These are phyloP conservation scores for Leucania comma DNA, from an alignment of 2,888 invertebrate genomes.

Conservation along the genomic window DNA sequence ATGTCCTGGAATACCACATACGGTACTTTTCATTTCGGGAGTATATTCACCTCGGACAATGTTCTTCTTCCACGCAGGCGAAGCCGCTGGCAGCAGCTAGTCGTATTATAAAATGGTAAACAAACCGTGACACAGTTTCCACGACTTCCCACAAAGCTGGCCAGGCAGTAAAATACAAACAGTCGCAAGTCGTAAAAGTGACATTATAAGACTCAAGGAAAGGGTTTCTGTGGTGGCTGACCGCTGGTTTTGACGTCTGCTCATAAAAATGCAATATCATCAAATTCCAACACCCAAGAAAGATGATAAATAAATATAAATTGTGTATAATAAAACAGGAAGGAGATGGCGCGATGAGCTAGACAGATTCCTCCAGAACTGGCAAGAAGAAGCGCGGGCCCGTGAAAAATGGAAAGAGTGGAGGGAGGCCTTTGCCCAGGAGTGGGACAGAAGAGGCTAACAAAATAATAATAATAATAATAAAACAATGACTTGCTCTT, in stretches of 20 bases:
- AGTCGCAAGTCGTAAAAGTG: constrained; percentile 16
- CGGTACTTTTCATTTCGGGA: too few species aligned
- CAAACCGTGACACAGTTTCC: constrained; percentile 12
- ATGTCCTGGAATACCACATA: too few species aligned
- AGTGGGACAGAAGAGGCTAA: too few species aligned
- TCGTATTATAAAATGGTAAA: constrained; percentile 1
- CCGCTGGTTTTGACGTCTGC: background rate
- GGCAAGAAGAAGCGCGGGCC: too few species aligned
- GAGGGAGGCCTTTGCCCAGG: too few species aligned
- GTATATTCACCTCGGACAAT: too few species aligned
- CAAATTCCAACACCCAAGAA: background rate
- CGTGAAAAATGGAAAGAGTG: too few species aligned
- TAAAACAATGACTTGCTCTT: background rate
- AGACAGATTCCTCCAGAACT: too few species aligned
- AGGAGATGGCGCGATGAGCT: too few species aligned
- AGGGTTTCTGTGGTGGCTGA: background rate
- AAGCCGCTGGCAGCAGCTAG: background rate
- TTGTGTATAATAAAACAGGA: background rate
- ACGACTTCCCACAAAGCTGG: background rate
- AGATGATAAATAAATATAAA: too few species aligned
- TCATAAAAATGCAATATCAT: constrained; percentile 4
- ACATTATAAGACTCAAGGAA: constrained; percentile 22
- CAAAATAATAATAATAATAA: too few species aligned
- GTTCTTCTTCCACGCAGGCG: too few species aligned
- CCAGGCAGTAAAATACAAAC: constrained; percentile 21